phyloP scores from a whole-genome alignment of 2,888 invertebrate genomes.

The Limulus polyphemus region DNA sequence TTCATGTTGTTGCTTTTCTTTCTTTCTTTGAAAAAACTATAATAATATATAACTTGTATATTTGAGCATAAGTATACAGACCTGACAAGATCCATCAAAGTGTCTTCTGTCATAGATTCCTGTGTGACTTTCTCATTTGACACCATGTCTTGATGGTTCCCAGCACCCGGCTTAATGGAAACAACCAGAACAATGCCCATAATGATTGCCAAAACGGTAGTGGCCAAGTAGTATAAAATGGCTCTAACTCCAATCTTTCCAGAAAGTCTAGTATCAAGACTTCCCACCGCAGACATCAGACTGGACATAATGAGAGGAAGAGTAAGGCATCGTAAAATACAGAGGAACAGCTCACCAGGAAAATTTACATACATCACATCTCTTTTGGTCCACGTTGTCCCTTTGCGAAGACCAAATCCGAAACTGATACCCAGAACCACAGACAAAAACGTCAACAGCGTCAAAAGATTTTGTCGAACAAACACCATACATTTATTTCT shows the following conservation, averaged over 20 bases:
- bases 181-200: conserved; percentile 79
- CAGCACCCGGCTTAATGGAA: conserved; percentile 62
- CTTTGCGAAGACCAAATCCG: conserved; percentile 6
- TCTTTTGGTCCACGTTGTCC: conserved; percentile 35
- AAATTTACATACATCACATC: conserved; percentile 90
- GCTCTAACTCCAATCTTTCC: conserved; percentile 76
- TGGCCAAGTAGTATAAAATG: conserved; percentile 78
- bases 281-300: conserved; percentile 82
- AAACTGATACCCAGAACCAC: conserved; percentile 18
- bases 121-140: too few relatives aligned
- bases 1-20: too few relatives aligned
- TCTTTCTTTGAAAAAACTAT: too few relatives aligned
- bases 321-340: conserved; percentile 91
- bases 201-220: conserved; percentile 81
- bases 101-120: too few relatives aligned
- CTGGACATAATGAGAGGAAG: conserved; percentile 54
- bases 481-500: not conserved
- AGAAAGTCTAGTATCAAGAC: conserved; percentile 77
- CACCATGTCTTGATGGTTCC: conserved; percentile 17
- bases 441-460: conserved; percentile 16
- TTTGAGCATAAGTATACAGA: too few relatives aligned
- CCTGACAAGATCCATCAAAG: too few relatives aligned
- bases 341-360: conserved; percentile 83
- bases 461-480: conserved; percentile 16
- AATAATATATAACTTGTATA: too few relatives aligned